A percentile compares a stretch with the other conserved stretches of the same genome.
Evolutionary conservation across 1,140 invertebrate genomes (phyloP).

Genomic region (Pygmarrhopalites habei): DNA sequence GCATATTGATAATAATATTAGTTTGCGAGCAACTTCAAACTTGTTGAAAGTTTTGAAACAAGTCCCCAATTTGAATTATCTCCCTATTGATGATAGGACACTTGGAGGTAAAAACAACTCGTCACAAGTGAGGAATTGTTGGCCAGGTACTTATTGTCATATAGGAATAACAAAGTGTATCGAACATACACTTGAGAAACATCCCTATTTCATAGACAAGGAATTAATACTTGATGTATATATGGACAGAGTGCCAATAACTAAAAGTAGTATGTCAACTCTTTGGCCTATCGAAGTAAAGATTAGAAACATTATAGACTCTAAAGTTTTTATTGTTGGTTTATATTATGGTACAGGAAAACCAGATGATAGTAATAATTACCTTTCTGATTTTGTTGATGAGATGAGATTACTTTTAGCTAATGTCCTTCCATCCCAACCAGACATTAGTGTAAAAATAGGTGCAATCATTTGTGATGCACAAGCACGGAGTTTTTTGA

Average conservation of each 20-base stretch:
- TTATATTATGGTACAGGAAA: slow-evolving; percentile 20
- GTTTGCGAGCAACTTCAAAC: no score
- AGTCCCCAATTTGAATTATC: no score
- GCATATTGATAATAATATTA: no score
- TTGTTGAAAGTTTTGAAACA: no score
- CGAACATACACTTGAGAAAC: no score
- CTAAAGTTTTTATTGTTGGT: slow-evolving; percentile 5
- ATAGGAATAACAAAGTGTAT: no score
- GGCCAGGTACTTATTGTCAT: no score
- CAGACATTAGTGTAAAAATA: slow-evolving; percentile 8
- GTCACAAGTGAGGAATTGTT: no score
- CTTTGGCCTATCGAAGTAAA: slow-evolving; percentile 22
- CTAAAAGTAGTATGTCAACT: slow-evolving; percentile 9
- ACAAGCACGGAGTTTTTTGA: slow-evolving; percentile 44
- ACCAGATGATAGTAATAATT: not conserved
- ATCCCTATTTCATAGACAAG: no score
- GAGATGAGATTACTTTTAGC: slow-evolving; percentile 5
- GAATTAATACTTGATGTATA: no score
- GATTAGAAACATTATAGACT: not conserved
- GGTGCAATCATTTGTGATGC: slow-evolving; percentile 40
- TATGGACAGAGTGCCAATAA: slow-evolving; percentile 6
- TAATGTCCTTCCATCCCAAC: not conserved
- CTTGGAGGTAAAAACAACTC: no score
- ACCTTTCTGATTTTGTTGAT: not conserved
- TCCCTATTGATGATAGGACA: no score